A percentile compares a stretch with the other conserved stretches of the same genome.
Evolutionary conservation across 2,113 vertebrate species (phyloP).

Genomic region (Alligator mississippiensis): DNA sequence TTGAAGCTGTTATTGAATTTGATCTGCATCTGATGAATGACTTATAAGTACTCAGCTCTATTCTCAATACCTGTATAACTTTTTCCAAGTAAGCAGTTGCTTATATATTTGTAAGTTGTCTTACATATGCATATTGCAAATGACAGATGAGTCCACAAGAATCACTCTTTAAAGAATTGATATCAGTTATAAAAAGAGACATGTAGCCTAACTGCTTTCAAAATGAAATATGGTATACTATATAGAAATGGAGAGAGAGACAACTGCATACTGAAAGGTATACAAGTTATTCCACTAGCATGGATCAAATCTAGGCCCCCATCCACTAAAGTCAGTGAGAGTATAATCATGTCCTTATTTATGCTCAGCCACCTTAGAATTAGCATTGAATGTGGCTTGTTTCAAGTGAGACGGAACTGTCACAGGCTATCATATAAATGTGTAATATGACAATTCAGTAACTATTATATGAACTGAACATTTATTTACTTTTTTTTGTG

Average conservation of each 20-base stretch:
- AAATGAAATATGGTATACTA: background rate
- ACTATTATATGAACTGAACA: too few species aligned
- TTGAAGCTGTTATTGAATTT: background rate
- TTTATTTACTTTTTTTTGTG: background rate
- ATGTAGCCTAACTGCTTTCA: background rate
- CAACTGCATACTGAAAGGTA: background rate
- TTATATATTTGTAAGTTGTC: background rate
- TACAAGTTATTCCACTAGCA: background rate
- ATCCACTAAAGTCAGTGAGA: background rate
- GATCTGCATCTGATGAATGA: background rate
- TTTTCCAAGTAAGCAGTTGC: background rate
- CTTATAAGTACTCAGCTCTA: background rate
- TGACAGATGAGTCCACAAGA: too few species aligned
- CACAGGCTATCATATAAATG: background rate
- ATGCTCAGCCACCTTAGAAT: background rate
- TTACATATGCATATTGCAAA: background rate
- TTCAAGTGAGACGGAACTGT: background rate
- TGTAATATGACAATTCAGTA: background rate
- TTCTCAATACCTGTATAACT: background rate
- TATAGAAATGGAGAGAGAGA: background rate
- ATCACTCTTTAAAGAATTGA: background rate
- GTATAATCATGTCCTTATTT: background rate
- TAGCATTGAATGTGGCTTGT: background rate
- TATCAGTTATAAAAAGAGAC: background rate
- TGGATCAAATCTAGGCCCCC: background rate